Base-by-base conservation (phyloP, 2,113 vertebrate species). In the Pachyramphus minor region DNA sequence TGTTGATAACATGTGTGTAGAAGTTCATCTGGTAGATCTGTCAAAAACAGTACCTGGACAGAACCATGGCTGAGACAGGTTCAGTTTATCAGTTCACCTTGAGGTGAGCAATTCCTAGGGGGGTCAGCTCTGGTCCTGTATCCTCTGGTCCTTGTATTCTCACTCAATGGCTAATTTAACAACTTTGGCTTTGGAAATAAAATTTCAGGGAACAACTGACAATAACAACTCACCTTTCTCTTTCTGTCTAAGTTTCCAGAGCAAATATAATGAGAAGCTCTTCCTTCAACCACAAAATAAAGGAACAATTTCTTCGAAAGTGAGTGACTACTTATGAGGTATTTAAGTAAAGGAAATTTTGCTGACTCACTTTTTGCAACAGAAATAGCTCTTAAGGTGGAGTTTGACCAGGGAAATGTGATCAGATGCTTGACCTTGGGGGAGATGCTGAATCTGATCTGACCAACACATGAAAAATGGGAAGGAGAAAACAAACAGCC, bases 1-100 rank as follows among this genome's bases (percentile, higher is more conserved):
- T 31, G 16, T 45, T 66, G 47, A 41, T 42, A n/a, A n/a, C n/a
- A 42, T 0, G 0, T 0, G 0, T 24, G 20, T 68, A 33, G 42
- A 50, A 53, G 53, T 76, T 69, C 17, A 31, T 17, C 5, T 41
- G 22, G 3, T 27, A 28, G 19, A 31, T 21, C 15, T 28, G 13
- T 35, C 47, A 72, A 30, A 77, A 79, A 14, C 22, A 30, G 12
- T 27, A 42, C n/a, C n/a, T 49, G 37, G 18, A 60, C 8, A 50
- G 20, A 82, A 30, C 14, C 5, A 6, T 6, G 2, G 23, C 17
- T 47, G 27, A 69, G 15, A 21, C 28, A 42, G 12, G 8, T 75
- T 52, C n/a, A 37, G 4, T 35, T 42, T 56, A 42, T 6, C 17
- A 2, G 7, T 45, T 71, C 35, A 45, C 68, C 21, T 50, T 27